Base-by-base conservation (phyloP, 1,140 invertebrate species). In the Caenorhabditis latens region DNA sequence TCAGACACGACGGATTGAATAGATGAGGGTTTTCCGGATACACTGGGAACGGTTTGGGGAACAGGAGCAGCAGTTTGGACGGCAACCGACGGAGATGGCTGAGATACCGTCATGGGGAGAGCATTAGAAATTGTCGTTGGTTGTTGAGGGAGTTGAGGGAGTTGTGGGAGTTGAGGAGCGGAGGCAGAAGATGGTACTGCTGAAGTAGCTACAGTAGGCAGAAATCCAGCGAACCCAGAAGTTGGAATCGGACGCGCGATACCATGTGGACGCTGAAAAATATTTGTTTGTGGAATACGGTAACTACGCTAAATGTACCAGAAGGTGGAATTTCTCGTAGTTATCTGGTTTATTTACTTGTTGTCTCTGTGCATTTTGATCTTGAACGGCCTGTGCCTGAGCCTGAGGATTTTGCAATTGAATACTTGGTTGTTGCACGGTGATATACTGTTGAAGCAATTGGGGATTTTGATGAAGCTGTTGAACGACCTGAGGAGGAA, bases 21-120 rank as follows among this genome's bases (percentile, higher is more conserved):
- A 5, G 71, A 79, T 50, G 71, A 79, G 8, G 71, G 46, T 50
- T 79, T 79, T 43, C n/a, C 71, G 24, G 71, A 24, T 24, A 79
- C 24, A 8, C 4, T 14, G 19, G 43, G 71, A 7, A 24, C 21
- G 9, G 46, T 4, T 50, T 50, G 71, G 5, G 46, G 21, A 79
- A 24, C 40, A 9, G 71, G 71, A 13, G 71, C 46, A 32, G 21
- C 71, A n/a, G 71, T 79, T 42, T 79, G 71, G 11, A 79, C 21
- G 14, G 46, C 71, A 24, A 79, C 71, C 11, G 71, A 79, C 7
- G 71, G 71, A 32, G 71, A 50, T 14, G 71, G n/a, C 21, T 16
- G 46, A 32, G 67, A 2, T 13, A n/a, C 4, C 24, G 40, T 24
- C 8, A 40, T 5, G 21, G 43, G 43, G 7, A 24, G 8, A 24